phyloP scores from a whole-genome alignment of 2,888 invertebrate species.

The Hydrotaea cyrtoneurina region DNA sequence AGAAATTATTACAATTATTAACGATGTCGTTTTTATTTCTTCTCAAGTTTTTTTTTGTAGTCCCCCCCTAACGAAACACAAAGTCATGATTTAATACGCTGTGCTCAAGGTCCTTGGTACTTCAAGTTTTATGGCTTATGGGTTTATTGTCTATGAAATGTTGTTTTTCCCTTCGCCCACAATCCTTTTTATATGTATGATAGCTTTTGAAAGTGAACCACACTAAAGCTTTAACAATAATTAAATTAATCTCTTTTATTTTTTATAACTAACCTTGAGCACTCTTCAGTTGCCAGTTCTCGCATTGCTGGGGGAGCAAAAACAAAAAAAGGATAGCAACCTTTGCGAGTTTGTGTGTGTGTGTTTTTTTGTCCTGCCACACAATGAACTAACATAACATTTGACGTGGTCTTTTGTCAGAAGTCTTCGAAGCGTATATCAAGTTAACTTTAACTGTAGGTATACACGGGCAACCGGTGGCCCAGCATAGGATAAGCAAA shows the following conservation, averaged over 20 bases:
- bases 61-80: neutral
- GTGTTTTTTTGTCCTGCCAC: neutral
- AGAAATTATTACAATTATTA: conserved; percentile 18
- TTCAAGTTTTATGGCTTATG: conserved; percentile 18
- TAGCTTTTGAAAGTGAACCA: conserved; percentile 25
- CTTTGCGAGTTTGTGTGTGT: too few relatives aligned
- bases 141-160: conserved; percentile 30
- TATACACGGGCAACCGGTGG: neutral
- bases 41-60: too few relatives aligned
- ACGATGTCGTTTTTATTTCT: neutral
- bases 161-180: neutral
- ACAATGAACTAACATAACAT: conserved; percentile 50
- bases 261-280: conserved; percentile 61
- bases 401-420: conserved; percentile 56
- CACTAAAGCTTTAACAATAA: conserved; percentile 60
- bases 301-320: neutral
- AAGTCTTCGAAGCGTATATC: conserved; percentile 61
- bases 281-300: conserved; percentile 40
- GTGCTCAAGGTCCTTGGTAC: neutral
- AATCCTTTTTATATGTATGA: conserved; percentile 6
- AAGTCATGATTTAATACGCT: neutral
- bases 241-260: conserved; percentile 54
- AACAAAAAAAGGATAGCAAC: neutral
- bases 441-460: conserved; percentile 47
- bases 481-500: neutral